Base-by-base conservation (phyloP, 2,797 vertebrate species). In the Pelochelys cantorii region DNA sequence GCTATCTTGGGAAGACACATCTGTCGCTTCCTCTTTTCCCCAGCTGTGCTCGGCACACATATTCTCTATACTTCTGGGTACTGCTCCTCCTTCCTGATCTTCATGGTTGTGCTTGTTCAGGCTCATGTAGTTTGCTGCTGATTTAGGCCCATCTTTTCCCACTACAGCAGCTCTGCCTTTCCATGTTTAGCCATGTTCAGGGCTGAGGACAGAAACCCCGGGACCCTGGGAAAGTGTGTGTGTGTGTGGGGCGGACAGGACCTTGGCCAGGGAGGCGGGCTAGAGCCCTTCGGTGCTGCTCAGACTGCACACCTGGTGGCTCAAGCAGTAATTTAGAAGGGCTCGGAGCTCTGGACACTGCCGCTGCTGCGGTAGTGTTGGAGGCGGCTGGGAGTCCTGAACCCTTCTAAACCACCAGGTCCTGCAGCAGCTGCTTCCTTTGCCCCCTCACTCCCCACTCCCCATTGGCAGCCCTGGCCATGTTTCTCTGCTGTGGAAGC, bases 31-130 rank as follows among this genome's bases (percentile, higher is more conserved):
- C 27, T 52, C 2, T 81, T 22, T 12, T 20, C 0, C 2, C 34
- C 15, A 11, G 37, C 7, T 65, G 10, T 34, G 13, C 10, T 83
- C 15, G 13, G 12, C n/a, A 0, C 0, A 5, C n/a, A 4, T 4
- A 3, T 0, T 18, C 23, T 48, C 57, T 37, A 74, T 89, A 54
- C 31, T 12, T 91, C 86, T 71, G 29, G 7, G 22, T 29, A 11
- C 4, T 14, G 18, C 54, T 55, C 13, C 53, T n/a, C 54, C 52
- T 53, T 55, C 48, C 27, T 79, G 79, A 3, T 52, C 53, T 83
- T 90, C 68, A 29, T 92, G 29, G 0, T 0, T 5, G 52, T 34
- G 34, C 22, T 11, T 57, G 23, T 55, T 55, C 22, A 55, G 48
- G 78, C 25, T 7, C 29, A 18, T 2, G 34, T 11, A 79, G 15